phyloP scores from a whole-genome alignment of 2,797 vertebrate genomes.

The Botia almorhae region DNA sequence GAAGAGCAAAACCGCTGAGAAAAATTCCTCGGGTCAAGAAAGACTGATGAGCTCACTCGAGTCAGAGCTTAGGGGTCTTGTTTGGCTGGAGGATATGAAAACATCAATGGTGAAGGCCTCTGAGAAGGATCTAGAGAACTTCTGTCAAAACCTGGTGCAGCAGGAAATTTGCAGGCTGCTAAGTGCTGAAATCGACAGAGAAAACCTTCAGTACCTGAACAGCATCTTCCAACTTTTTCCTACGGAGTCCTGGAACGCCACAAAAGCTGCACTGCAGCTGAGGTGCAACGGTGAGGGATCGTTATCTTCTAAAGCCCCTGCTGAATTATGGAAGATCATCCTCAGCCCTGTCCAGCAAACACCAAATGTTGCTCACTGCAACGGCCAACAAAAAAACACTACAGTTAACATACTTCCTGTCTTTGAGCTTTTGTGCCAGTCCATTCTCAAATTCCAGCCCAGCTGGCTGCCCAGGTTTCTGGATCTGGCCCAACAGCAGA shows the following conservation, averaged over 20 bases:
- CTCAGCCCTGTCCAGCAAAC: conserved; percentile 71
- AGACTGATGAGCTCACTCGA: conserved; percentile 83
- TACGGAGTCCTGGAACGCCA: conserved; percentile 84
- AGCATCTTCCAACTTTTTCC: conserved; percentile 87
- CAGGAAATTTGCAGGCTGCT: conserved; percentile 88
- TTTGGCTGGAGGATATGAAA: conserved; percentile 88
- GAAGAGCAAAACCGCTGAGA: conserved; percentile 61
- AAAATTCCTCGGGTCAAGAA: conserved; percentile 64
- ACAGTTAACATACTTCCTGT: conserved; percentile 77
- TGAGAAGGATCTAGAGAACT: conserved; percentile 77
- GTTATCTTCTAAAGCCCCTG: conserved; percentile 83
- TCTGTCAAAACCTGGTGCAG: conserved; percentile 86
- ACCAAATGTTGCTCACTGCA: conserved; percentile 53
- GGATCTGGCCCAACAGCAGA: conserved; percentile 87
- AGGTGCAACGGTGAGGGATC: conserved; percentile 82
- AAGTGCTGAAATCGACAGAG: conserved; percentile 80
- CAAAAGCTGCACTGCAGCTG: conserved; percentile 83
- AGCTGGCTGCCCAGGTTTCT: conserved; percentile 90
- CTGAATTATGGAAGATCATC: conserved; percentile 92
- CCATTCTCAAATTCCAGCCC: conserved; percentile 84
- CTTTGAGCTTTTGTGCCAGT: conserved; percentile 91
- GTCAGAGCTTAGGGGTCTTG: conserved; percentile 85
- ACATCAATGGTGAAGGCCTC: conserved; percentile 79
- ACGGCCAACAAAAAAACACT: conserved; percentile 72
- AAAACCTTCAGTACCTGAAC: conserved; percentile 88